Percentiles rank a stretch among this genome's conserved stretches.
These are phyloP conservation scores for pig (Sus scrofa) DNA, from an alignment of 2,113 vertebrate species.

Conservation along the genomic window T2T-Sscrofa CM000814.6:23387501-23388000, in stretches of 20 bases:
- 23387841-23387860: neutral
- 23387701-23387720: neutral
- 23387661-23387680: neutral
- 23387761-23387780: neutral
- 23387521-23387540: neutral
- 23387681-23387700: neutral
- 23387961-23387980: conserved; percentile 30
- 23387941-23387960: neutral
- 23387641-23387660: neutral
- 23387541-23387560: neutral
- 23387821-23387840: neutral
- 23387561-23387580: neutral
- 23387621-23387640: neutral
- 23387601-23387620: neutral
- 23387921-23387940: neutral
- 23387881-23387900: conserved; percentile 3
- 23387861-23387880: neutral
- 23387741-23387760: neutral
- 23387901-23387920: neutral
- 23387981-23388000: neutral
- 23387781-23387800: neutral
- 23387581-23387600: neutral
- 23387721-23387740: neutral
- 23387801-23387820: neutral
- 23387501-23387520: neutral